Evolutionary conservation across 2,797 vertebrate genomes (phyloP).

Genomic region (Ctenochaetus hawaiiensis): DNA sequence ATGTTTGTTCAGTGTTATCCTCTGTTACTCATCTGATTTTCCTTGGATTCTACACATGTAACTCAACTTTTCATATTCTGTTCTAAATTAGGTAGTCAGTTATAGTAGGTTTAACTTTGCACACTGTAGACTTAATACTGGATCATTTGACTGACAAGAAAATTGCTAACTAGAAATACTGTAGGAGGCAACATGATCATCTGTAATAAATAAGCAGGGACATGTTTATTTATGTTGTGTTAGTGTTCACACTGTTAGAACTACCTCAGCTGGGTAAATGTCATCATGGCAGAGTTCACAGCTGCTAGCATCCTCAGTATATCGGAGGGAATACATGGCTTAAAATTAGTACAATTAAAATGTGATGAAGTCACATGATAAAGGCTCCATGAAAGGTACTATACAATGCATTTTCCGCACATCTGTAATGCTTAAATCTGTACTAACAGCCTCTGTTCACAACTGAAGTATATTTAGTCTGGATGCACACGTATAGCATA

Average conservation of each 20-base stretch:
- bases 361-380: not conserved
- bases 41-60: not conserved
- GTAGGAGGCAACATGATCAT: slow-evolving; percentile 10
- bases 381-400: not conserved
- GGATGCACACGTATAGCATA: not conserved
- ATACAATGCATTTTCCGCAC: slow-evolving; percentile 2
- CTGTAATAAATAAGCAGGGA: slow-evolving; percentile 9
- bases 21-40: not conserved
- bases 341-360: slow-evolving; percentile 1
- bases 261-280: slow-evolving; percentile 24
- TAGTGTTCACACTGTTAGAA: slow-evolving; percentile 29
- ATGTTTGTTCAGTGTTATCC: not conserved
- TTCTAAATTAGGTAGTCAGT: not conserved
- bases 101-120: not conserved
- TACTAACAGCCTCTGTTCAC: not conserved
- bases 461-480: not conserved
- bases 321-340: not conserved
- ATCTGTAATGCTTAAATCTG: not conserved
- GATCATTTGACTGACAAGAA: not conserved
- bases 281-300: slow-evolving; percentile 14
- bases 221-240: slow-evolving; percentile 39
- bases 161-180: slow-evolving; percentile 13
- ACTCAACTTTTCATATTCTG: not conserved
- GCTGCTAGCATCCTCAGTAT: not conserved
- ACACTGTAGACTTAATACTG: not conserved